Base-by-base conservation (phyloP, 2,888 invertebrate genomes). In the Drosophila ochracea region DNA sequence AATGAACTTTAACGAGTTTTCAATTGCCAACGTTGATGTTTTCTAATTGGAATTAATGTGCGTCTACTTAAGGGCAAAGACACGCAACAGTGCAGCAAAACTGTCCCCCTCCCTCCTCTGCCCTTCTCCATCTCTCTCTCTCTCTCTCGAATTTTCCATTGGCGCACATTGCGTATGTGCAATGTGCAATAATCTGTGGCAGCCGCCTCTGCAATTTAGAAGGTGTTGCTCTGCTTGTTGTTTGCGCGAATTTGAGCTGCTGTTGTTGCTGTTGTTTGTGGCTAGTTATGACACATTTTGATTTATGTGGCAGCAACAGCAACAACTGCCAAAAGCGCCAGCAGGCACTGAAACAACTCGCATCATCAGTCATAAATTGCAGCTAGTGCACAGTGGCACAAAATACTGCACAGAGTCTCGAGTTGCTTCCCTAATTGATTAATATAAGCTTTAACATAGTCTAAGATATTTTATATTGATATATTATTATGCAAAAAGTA, bases 1-100 rank as follows among this genome's bases (percentile, higher is more conserved):
- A 85, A 85, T 85, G 83, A 85, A 85, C 85, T 76, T 89, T 89
- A 89, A 85, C 85, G 84, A 85, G 88, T 87, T 85, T 89, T 84
- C 85, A 85, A 85, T 85, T 85, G 85, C 62, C 84, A 80, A 80
- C 79, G 76, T 60, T 76, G 89, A 73, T 84, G 76, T 84, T 84
- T 89, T 82, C 88, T 84, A 85, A 89, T 89, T 85, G 85, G 85
- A 84, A 85, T 84, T 84, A 84, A 85, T 89, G 88, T 62, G 82
- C 68, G 73, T 82, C 80, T 89, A 80, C 88, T 84, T 82, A 87
- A 89, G 90, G 88, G 89, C 87, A 68, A 57, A 69, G 68, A 70
- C 74, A 78, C 63, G 76, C 66, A 49, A 54, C 64, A 52, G 50
- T 49, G 21, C 37, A 52, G 11, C 28, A 58, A 25, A 13, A 37